Evolutionary conservation across 1,140 invertebrate species (phyloP), one percentile per base, ranked within the genome.

Genomic region (Zaprionus lachaisei): DNA sequence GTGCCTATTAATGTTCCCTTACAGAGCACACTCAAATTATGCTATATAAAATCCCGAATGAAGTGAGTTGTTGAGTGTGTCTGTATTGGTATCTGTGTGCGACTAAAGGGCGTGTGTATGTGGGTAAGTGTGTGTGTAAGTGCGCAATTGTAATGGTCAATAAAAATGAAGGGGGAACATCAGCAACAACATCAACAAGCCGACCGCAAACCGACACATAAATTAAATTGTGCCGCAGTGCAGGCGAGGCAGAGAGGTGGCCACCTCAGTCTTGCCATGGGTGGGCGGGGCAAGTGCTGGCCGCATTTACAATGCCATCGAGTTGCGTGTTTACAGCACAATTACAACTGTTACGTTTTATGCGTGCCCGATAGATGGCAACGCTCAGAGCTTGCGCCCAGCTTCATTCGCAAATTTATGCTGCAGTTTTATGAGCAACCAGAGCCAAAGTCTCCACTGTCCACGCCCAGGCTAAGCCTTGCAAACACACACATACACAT

Each of bases 321-420:
- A 90, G 85, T 85, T 90, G 85, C 86, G 85, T 90, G 85, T 90
- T 90, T 90, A 90, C 85, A 90, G 86, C 85, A 75, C 81, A 90
- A 90, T 90, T 90, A 90, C 85, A 90, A 90, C 79, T 80, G 85
- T 90, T 90, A 77, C 86, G 79, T 90, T 90, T 90, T 90, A 90
- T 84, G 81, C 51, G 81, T 65, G 72, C 75, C 81, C 79, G 77
- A 87, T 80, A 73, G 70, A 80, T 67, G 67, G 62, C 28, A 64
- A 38, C 66, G 80, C 70, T 67, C 63, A 68, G 55, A 56, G 26
- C 47, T 51, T 24, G 9, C 20, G 47, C 17, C 47, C 47, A 51
- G 47, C 47, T 24, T 51, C 47, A 28, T 22, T 55, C 37, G 56
- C 58, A 90, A 85, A 81, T 79, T 85, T 85, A 81, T 90, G 80